Conservation (phyloP, 2,888 invertebrate species). For the Poecilus cupreus region DNA sequence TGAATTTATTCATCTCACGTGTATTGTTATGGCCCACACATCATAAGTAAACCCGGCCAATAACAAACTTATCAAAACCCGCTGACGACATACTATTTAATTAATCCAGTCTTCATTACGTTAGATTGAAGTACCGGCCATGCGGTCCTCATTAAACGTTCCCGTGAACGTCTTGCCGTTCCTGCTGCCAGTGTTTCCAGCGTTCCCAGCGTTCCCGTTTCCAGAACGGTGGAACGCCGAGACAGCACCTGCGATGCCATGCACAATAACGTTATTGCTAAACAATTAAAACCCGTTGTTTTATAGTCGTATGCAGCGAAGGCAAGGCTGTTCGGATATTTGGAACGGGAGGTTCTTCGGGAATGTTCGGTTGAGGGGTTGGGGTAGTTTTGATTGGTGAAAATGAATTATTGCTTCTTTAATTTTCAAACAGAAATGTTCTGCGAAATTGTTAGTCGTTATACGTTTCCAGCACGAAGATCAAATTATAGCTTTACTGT, state of each 20-base stretch:
- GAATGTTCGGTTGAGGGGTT: neutral
- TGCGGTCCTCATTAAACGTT: neutral
- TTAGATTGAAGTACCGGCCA: slow-evolving; percentile 9
- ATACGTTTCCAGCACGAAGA: too few relatives aligned
- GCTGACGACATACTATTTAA: slow-evolving; percentile 21
- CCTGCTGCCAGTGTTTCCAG: neutral
- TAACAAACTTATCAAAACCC: slow-evolving; percentile 21
- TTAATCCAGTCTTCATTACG: slow-evolving; percentile 17
- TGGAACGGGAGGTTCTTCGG: neutral
- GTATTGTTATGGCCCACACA: neutral
- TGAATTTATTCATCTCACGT: too few relatives aligned
- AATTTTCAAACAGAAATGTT: too few relatives aligned
- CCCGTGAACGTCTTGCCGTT: neutral
- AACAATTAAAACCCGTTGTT: slow-evolving; percentile 54
- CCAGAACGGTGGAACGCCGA: neutral
- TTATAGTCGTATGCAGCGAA: slow-evolving; percentile 44
- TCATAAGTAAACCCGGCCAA: neutral
- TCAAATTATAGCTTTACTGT: too few relatives aligned
- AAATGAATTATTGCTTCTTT: too few relatives aligned
- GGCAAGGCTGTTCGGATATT: slow-evolving; percentile 3
- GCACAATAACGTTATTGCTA: slow-evolving; percentile 51
- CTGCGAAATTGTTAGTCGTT: too few relatives aligned
- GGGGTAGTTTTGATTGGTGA: too few relatives aligned
- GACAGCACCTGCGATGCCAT: slow-evolving; percentile 47
- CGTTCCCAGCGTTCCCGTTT: neutral